Evolutionary conservation across 1,140 invertebrate genomes (phyloP), one percentile per base, ranked within the genome.

Genomic region (Eurytemora carolleeae): DNA sequence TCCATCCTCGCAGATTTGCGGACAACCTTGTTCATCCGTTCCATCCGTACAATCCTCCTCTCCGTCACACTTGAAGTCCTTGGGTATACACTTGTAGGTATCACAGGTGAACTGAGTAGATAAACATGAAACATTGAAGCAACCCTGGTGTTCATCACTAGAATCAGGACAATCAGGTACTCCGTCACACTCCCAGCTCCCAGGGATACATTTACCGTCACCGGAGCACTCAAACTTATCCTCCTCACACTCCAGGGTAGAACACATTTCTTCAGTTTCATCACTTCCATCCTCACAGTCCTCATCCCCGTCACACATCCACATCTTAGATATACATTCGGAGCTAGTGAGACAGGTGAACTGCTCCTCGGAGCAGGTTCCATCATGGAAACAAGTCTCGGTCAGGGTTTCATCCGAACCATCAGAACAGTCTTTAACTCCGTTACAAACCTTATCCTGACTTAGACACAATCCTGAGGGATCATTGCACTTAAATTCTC

Each of bases 301-400:
- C 1, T 69, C 66, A 57, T 80, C 78, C 12, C 77, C 75, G 70
- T 83, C 80, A 69, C 80, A 82, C 57, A 70, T 70, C 77, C 77
- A 80, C 64, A 74, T 71, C 55, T 73, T 73, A 63, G 59, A 69
- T 69, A 71, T 68, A 53, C 84, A 86, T 63, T 76, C 63, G 53
- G 57, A 26, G n/a, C 58, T 59, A 55, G 62, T 64, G 16, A 23
- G 25, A 21, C 78, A 55, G 53, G 77, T 76, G 65, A 87, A 89
- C 65, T 85, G 79, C 66, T 83, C 78, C 1, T 73, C 72, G 57
- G 64, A 24, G 21, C 64, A 66, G 2, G 64, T 66, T 58, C 70
- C 73, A 1, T 71, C 72, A 0, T 79, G 76, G 68, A 85, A 87
- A n/a, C 66, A 59, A 56, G 59, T 53, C 22, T 57, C 19, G n/a